Conservation (phyloP, 2,113 vertebrate genomes). For the Misgurnus mizolepis region DNA sequence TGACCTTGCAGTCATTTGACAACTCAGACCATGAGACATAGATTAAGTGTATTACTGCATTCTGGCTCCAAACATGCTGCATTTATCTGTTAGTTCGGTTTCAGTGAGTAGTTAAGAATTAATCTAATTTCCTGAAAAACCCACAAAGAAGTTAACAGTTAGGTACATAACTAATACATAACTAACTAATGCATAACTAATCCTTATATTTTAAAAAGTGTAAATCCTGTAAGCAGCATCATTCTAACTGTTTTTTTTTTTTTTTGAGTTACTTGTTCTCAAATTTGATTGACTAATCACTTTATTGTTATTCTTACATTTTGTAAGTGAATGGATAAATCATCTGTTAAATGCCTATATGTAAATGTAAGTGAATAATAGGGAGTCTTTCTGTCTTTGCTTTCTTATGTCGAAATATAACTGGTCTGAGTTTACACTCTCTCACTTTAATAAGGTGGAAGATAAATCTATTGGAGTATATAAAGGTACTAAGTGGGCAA, state of each 20-base stretch:
- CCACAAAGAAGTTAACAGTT: slow-evolving; percentile 14
- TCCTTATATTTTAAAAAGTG: not conserved
- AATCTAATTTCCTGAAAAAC: slow-evolving; percentile 35
- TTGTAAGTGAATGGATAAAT: no score
- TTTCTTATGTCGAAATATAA: not conserved
- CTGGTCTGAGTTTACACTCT: not conserved
- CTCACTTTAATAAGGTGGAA: slow-evolving; percentile 12
- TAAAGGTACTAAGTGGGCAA: slow-evolving; percentile 8
- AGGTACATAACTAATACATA: slow-evolving; percentile 3
- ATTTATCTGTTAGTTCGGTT: slow-evolving; percentile 45
- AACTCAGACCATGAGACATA: not conserved
- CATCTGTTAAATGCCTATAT: no score
- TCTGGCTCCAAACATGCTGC: not conserved
- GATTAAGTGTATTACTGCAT: not conserved
- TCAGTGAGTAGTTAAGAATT: slow-evolving; percentile 53
- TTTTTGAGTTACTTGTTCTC: not conserved
- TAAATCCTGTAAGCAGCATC: not conserved
- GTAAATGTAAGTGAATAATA: not conserved
- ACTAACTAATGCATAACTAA: slow-evolving; percentile 29
- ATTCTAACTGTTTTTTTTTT: not conserved
- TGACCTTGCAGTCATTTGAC: slow-evolving; percentile 13
- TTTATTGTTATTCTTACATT: no score
- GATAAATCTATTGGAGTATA: slow-evolving; percentile 13
- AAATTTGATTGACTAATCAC: not conserved
- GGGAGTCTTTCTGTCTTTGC: not conserved